Conservation (phyloP, 2,797 vertebrate species). For the Coccyzus lansbergi region DNA sequence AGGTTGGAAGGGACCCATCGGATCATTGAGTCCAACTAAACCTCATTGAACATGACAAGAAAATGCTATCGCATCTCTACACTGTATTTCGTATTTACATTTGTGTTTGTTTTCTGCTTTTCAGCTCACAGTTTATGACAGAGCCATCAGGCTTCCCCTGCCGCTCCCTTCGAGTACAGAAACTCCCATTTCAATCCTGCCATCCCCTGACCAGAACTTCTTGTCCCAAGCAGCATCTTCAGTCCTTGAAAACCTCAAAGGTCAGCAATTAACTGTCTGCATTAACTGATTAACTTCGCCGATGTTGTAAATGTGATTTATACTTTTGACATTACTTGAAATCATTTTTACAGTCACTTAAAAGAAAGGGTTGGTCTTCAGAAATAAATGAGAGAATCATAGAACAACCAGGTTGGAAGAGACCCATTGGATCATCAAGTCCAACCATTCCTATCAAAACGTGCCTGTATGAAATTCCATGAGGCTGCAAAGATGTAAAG, state of each 20-base stretch:
- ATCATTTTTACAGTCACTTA: not conserved
- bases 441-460: no score
- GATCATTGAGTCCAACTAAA: no score
- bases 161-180: constrained; percentile 8
- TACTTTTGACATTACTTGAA: not conserved
- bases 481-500: not conserved
- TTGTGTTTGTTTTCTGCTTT: constrained; percentile 20
- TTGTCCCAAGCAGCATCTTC: constrained; percentile 36
- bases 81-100: not conserved
- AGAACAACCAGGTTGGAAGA: no score
- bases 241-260: constrained; percentile 62
- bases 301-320: not conserved
- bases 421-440: no score
- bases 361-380: not conserved
- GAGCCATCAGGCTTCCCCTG: constrained; percentile 35
- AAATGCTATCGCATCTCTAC: not conserved
- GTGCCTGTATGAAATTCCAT: not conserved
- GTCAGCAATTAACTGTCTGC: constrained; percentile 40
- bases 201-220: not conserved
- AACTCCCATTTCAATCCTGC: not conserved
- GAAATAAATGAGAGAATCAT: not conserved
- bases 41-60: not conserved
- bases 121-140: constrained; percentile 54
- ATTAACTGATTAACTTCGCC: not conserved
- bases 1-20: no score